These are phyloP conservation scores for Philypnodon macrostomus DNA, from an alignment of 2,797 vertebrate genomes.

Conservation along the genomic window DNA sequence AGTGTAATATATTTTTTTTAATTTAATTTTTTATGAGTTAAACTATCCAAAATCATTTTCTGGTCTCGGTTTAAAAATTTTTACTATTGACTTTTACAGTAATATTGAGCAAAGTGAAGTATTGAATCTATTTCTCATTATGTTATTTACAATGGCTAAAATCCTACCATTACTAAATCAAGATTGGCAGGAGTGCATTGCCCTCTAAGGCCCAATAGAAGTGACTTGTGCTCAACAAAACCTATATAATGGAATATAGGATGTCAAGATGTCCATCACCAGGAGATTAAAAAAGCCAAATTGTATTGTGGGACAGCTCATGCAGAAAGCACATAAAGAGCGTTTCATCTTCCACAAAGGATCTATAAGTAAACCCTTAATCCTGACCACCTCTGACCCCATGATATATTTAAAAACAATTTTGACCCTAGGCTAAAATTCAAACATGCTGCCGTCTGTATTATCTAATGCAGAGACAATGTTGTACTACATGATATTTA, in stretches of 20 bases:
- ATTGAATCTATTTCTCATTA: constrained; percentile 19
- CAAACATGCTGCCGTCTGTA: constrained; percentile 15
- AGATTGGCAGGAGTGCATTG: constrained; percentile 11
- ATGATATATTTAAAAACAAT: constrained; percentile 14
- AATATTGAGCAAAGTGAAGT: constrained; percentile 6
- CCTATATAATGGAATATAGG: constrained; percentile 44
- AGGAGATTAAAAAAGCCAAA: constrained; percentile 46
- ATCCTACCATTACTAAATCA: constrained; percentile 11
- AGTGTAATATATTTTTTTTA: too few species aligned
- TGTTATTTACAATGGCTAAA: constrained; percentile 38
- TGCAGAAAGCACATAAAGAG: constrained; percentile 31
- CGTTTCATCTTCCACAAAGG: constrained; percentile 8
- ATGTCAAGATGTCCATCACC: constrained; percentile 49
- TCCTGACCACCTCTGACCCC: constrained; percentile 45
- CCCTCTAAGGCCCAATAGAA: constrained; percentile 9
- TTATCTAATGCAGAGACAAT: constrained; percentile 4
- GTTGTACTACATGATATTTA: too few species aligned
- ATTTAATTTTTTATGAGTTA: too few species aligned
- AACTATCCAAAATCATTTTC: too few species aligned
- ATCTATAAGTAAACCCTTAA: constrained; percentile 33
- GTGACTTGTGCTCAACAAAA: constrained; percentile 10
- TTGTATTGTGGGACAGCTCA: constrained; percentile 30
- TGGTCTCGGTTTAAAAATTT: too few species aligned
- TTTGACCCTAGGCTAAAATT: not conserved
- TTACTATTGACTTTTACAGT: too few species aligned